Evolutionary conservation across 2,888 invertebrate genomes (phyloP).

Genomic region (Podabrus alpinus): DNA sequence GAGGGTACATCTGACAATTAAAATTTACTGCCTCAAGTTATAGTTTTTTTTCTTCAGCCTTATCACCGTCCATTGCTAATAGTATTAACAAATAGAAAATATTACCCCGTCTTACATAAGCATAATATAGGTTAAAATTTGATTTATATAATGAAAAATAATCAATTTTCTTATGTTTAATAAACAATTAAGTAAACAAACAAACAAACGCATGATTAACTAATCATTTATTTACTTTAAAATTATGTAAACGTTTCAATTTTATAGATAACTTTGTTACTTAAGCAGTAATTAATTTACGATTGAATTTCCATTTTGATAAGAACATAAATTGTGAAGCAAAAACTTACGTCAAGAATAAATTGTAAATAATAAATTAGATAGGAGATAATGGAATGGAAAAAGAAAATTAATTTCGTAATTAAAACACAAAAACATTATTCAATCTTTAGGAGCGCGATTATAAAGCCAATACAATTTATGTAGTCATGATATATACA

Average conservation of each 20-base stretch:
- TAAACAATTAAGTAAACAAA: background rate
- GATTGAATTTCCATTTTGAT: background rate
- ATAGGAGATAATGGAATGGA: background rate
- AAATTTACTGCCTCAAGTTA: no score
- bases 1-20: no score
- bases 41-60: no score
- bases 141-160: background rate
- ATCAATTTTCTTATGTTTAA: background rate
- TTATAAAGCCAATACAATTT: background rate
- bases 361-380: background rate
- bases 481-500: background rate
- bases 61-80: no score
- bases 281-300: background rate
- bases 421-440: background rate
- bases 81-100: no score
- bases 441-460: background rate
- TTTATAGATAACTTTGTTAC: background rate
- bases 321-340: background rate
- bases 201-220: background rate
- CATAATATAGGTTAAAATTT: background rate
- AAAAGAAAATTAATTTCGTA: background rate
- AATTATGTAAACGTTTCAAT: background rate
- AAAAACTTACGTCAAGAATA: background rate
- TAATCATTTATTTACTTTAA: background rate
- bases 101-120: background rate